Percentiles rank a stretch among this genome's conserved stretches.
These are phyloP conservation scores for Marasmarcha lunaedactyla DNA, from an alignment of 2,888 invertebrate species.

Conservation along the genomic window DNA sequence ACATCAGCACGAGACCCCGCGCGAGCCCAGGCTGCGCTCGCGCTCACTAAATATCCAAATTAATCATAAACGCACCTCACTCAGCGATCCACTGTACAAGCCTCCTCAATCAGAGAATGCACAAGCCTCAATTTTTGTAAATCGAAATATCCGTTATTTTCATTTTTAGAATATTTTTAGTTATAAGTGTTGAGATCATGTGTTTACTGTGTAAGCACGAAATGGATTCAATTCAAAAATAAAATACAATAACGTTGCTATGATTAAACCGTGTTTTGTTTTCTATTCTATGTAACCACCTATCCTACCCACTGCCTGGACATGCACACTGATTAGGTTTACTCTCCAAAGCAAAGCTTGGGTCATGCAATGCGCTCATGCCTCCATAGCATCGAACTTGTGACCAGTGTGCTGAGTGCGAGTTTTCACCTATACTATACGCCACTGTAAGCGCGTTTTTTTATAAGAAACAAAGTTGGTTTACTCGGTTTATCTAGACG, in stretches of 20 bases:
- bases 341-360: no score
- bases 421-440: no score
- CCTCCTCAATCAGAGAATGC: slow-evolving; percentile 56
- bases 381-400: no score
- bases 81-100: slow-evolving; percentile 45
- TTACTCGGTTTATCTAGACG: no score
- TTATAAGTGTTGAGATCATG: slow-evolving; percentile 77
- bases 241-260: slow-evolving; percentile 79
- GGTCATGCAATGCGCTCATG: no score
- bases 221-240: slow-evolving; percentile 75
- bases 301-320: no score
- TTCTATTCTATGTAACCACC: slow-evolving; percentile 11
- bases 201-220: slow-evolving; percentile 80
- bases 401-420: no score
- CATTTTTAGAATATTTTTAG: slow-evolving; percentile 76
- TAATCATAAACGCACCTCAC: slow-evolving; percentile 37
- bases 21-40: slow-evolving; percentile 23
- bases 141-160: slow-evolving; percentile 48
- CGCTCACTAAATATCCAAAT: slow-evolving; percentile 29
- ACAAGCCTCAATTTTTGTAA: slow-evolving; percentile 58
- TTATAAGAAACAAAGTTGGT: no score
- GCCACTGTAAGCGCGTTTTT: no score
- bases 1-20: slow-evolving; percentile 62
- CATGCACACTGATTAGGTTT: no score
- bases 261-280: slow-evolving; percentile 62